phyloP scores from a whole-genome alignment of 2,113 vertebrate species.

The Lampris incognitus region DNA sequence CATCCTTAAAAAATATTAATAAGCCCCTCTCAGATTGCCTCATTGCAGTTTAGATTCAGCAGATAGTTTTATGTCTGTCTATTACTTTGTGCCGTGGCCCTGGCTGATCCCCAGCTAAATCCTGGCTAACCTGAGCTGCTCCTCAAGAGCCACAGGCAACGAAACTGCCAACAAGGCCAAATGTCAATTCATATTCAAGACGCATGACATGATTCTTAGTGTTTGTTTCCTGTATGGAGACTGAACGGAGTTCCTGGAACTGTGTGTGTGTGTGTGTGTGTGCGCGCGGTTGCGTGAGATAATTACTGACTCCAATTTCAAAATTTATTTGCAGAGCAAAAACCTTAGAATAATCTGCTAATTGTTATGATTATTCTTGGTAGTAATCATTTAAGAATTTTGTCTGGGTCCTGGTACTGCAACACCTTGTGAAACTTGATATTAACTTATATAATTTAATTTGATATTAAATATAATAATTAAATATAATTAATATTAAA shows the following conservation, averaged over 20 bases:
- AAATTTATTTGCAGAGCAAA: too few relatives aligned
- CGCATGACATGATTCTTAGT: constrained; percentile 11
- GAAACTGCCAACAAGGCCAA: constrained; percentile 13
- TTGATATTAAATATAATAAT: too few relatives aligned
- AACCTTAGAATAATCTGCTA: too few relatives aligned
- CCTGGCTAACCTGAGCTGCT: background rate
- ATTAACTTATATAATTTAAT: too few relatives aligned
- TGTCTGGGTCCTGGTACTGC: too few relatives aligned
- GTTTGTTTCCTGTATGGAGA: background rate
- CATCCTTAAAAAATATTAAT: constrained; percentile 29
- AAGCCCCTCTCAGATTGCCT: constrained; percentile 8
- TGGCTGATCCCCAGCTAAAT: constrained; percentile 34
- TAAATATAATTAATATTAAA: too few relatives aligned
- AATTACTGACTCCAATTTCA: too few relatives aligned
- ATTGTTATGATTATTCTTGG: too few relatives aligned
- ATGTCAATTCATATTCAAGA: constrained; percentile 30
- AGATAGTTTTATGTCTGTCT: constrained; percentile 39
- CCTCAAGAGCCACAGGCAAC: background rate
- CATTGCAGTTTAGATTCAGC: constrained; percentile 32
- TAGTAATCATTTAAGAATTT: too few relatives aligned
- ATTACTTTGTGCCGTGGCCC: constrained; percentile 26
- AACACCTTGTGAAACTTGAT: too few relatives aligned
- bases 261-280: too few relatives aligned
- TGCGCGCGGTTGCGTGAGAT: too few relatives aligned
- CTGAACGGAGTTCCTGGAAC: constrained; percentile 4